Conservation (phyloP, 2,113 vertebrate genomes). For the Rattus norvegicus region DNA sequence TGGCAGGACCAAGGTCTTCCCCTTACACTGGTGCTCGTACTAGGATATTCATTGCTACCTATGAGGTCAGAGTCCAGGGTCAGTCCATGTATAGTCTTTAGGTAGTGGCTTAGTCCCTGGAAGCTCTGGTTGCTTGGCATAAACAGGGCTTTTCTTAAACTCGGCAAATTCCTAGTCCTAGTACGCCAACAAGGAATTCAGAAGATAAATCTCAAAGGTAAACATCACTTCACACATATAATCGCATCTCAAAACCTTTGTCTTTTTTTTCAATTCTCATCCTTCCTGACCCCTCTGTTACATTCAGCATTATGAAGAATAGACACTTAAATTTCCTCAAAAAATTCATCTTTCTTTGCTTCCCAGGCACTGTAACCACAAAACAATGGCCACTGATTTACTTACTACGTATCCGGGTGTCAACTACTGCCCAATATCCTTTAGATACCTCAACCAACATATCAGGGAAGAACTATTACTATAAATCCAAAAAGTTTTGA, state of each 20-base stretch:
- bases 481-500: neutral
- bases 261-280: constrained; percentile 41
- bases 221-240: constrained; percentile 54
- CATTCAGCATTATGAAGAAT: constrained; percentile 1
- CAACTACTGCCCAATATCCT: neutral
- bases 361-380: neutral
- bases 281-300: constrained; percentile 17
- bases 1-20: no score
- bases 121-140: no score
- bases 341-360: constrained; percentile 9
- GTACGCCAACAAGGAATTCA: constrained; percentile 5
- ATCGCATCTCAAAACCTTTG: constrained; percentile 37
- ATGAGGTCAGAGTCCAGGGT: no score
- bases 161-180: constrained; percentile 46
- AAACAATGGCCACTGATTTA: neutral
- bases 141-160: constrained; percentile 36
- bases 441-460: neutral
- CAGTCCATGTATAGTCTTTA: no score
- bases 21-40: no score
- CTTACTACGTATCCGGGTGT: neutral
- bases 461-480: neutral
- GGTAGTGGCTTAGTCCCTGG: no score
- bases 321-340: neutral
- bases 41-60: no score
- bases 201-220: constrained; percentile 50